Evolutionary conservation across 2,797 vertebrate species (phyloP), one percentile per base, ranked within the genome.

Genomic region (Pampus argenteus): DNA sequence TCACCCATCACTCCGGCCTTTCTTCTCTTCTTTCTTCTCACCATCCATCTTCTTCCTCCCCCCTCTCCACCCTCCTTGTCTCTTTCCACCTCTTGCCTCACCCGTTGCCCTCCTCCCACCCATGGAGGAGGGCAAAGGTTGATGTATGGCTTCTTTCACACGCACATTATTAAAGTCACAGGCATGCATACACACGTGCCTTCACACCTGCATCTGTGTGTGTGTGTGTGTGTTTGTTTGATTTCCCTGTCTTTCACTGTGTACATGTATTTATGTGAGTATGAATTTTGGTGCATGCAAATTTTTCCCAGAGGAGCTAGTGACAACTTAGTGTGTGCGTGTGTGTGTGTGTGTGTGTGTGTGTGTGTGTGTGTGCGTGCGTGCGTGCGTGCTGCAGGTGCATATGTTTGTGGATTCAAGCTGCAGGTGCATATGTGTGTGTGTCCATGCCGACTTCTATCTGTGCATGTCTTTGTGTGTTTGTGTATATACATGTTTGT

Each of bases 341-440:
- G 6, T 34, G 13, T 38, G 18, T 31, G 42, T 42, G 22, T 36
- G 15, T 36, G 7, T 54, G 36, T 50, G 23, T 51, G 22, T 28
- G 22, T 51, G 22, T 26, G 17, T 36, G n/a, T 20, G 4, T 49
- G 22, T 67, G 28, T 40, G 20, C 47, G 54, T 76, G 57, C 47
- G 9, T 49, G 25, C 14, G 29, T 49, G 23, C 65, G 28, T 40
- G 20, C 47, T 67, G 58, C 66, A 74, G 42, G 54, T 76, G 45
- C 25, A 29, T 57, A 11, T 29, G 28, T 54, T 1, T 36, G 34
- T 60, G n/a, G n/a, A n/a, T n/a, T n/a, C n/a, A n/a, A n/a, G 20
- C 47, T 67, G 58, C 66, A 74, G 42, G 54, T 76, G 45, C 25
- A 29, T 57, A 11, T 29, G 28, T 54, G 34, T 36, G 34, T 67